These are phyloP conservation scores for Archegozetes longisetosus DNA, from an alignment of 1,140 invertebrate genomes.

Conservation along the genomic window DNA sequence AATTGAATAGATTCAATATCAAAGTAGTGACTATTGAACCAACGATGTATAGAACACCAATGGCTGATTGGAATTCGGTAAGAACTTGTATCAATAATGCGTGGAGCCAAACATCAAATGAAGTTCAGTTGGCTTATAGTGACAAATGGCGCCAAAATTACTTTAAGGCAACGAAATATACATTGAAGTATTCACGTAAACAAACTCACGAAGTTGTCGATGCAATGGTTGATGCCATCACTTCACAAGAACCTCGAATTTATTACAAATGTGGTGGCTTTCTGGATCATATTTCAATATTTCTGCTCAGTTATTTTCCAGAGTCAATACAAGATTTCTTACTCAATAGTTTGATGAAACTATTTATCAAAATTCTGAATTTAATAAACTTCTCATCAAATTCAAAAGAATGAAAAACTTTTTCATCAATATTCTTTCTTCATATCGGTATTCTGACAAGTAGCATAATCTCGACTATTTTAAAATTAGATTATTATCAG, in stretches of 20 bases:
- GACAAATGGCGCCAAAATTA: constrained; percentile 27
- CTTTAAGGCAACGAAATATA: constrained; percentile 17
- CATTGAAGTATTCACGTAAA: constrained; percentile 8
- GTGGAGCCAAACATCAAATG: constrained; percentile 26
- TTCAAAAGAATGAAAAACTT: too few species aligned
- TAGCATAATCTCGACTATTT: too few species aligned
- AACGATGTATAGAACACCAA: constrained; percentile 7
- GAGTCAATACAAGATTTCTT: background rate
- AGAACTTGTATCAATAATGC: background rate
- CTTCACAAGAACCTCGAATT: constrained; percentile 15
- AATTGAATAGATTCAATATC: constrained; percentile 37
- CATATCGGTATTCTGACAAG: too few species aligned
- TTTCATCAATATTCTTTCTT: too few species aligned
- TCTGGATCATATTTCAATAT: background rate
- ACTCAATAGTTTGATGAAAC: too few species aligned
- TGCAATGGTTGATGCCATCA: constrained; percentile 26
- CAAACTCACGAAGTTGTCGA: constrained; percentile 28
- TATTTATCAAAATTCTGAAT: too few species aligned
- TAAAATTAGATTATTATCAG: too few species aligned
- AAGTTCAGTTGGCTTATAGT: constrained; percentile 27
- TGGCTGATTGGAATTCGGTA: background rate
- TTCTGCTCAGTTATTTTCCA: background rate
- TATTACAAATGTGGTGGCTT: background rate
- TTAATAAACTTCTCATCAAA: too few species aligned
- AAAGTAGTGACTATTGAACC: constrained; percentile 35